Base-by-base conservation (phyloP, 2,113 vertebrate species). In the Tetrax tetrax region DNA sequence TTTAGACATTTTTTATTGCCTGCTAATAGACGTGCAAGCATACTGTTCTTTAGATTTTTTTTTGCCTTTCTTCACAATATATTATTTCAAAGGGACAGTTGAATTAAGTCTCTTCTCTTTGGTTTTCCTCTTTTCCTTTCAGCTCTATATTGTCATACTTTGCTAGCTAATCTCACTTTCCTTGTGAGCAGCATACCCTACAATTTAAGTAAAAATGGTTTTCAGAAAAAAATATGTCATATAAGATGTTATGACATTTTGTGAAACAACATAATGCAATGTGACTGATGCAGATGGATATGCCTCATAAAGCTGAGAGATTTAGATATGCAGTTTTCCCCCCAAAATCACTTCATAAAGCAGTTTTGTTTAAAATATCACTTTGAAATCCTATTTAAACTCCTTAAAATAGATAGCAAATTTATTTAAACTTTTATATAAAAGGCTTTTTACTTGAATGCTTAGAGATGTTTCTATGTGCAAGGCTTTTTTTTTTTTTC, bases 231-330 rank as follows among this genome's bases (percentile, higher is more conserved):
- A 90, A 93, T 45, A 71, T 50, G 45, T 81, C 91, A 90, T 94
- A 38, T 79, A 82, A 95, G 81, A 59, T 94, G 66, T 76, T 96
- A 92, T 87, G 89, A 92, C 94, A 95, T 91, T 92, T 89, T 85
- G n/a, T 87, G 89, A 92, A 96, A 95, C 83, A 96, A 88, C 90
- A 84, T 87, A 92, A 95, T 92, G 66, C 81, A 70, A 43, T 76
- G 66, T 92, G 92, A 95, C 66, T 95, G 92, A 89, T 85, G 87
- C 74, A 95, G 94, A 91, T 87, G 83, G 91, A 89, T 96, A 79
- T 91, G 78, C n/a, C 70, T 59, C 64, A 89, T 90, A 94, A 96
- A 92, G 83, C 54, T 63, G 80, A 91, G 45, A 89, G 77, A 85
- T 95, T 94, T 92, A 79, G 81, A 54, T 59, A 84, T 5, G 57